These are phyloP conservation scores for Choristoneura fumiferana DNA, from an alignment of 1,140 invertebrate species.

Conservation along the genomic window DNA sequence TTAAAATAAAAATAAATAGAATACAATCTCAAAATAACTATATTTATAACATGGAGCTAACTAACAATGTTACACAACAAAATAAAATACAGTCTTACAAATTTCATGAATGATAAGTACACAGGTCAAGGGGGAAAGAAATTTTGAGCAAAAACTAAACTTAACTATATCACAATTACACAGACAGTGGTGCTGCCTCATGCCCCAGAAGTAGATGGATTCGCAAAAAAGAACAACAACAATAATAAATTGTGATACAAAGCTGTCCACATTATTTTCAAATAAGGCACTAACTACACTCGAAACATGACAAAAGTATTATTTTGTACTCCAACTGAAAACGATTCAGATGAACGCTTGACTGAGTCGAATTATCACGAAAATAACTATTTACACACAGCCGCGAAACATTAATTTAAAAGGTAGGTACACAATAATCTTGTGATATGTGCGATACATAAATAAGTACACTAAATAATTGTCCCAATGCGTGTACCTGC, in stretches of 20 bases:
- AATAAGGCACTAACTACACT: constrained; percentile 41
- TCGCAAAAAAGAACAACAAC: constrained; percentile 1
- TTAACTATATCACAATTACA: constrained; percentile 67
- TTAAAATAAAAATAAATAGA: constrained; percentile 35
- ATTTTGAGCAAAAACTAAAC: constrained; percentile 69
- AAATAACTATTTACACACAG: constrained; percentile 16
- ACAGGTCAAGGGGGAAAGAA: constrained; percentile 57
- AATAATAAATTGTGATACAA: constrained; percentile 14
- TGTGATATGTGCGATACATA: constrained; percentile 12
- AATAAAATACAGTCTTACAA: constrained; percentile 77
- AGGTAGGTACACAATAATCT: constrained; percentile 8
- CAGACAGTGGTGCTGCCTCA: constrained; percentile 42
- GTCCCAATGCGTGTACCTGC: not conserved
- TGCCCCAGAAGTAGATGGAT: constrained; percentile 18
- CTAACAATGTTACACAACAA: constrained; percentile 74
- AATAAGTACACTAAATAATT: not conserved
- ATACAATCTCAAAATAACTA: constrained; percentile 73
- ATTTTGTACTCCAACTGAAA: not conserved
- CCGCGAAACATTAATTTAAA: constrained; percentile 13
- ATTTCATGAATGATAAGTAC: constrained; percentile 76
- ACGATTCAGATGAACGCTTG: constrained; percentile 8
- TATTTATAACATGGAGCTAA: constrained; percentile 72
- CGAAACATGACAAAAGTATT: constrained; percentile 23
- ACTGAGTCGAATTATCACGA: constrained; percentile 8
- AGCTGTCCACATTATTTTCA: constrained; percentile 20